A percentile compares a stretch with the other conserved stretches of the same genome.
These are phyloP conservation scores for Penaeus vannamei DNA, from an alignment of 1,140 invertebrate genomes.

Conservation along the genomic window DNA sequence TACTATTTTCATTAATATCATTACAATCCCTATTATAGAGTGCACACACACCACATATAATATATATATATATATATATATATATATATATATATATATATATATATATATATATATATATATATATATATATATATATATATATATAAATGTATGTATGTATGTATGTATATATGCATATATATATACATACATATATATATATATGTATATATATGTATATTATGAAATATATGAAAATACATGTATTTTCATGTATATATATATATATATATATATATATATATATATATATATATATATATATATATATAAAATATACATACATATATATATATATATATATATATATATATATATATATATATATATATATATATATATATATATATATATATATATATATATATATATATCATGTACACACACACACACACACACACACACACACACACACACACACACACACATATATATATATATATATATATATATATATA, in stretches of 20 bases:
- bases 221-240: no score
- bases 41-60: no score
- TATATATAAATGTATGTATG: not conserved
- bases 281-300: conserved; percentile 23
- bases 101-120: not conserved
- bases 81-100: not conserved
- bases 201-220: no score
- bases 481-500: no score
- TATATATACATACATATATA: not conserved
- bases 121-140: conserved; percentile 10
- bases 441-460: no score
- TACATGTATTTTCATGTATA: no score
- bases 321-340: conserved; percentile 4
- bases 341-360: conserved; percentile 9
- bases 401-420: no score
- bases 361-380: conserved; percentile 9
- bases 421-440: no score
- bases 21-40: no score
- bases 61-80: no score
- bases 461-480: no score
- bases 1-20: no score
- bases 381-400: not conserved
- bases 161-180: not conserved
- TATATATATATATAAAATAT: not conserved
- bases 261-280: not conserved